These are phyloP conservation scores for Condylostylus longicornis DNA, from an alignment of 1,140 invertebrate genomes.

Conservation along the genomic window DNA sequence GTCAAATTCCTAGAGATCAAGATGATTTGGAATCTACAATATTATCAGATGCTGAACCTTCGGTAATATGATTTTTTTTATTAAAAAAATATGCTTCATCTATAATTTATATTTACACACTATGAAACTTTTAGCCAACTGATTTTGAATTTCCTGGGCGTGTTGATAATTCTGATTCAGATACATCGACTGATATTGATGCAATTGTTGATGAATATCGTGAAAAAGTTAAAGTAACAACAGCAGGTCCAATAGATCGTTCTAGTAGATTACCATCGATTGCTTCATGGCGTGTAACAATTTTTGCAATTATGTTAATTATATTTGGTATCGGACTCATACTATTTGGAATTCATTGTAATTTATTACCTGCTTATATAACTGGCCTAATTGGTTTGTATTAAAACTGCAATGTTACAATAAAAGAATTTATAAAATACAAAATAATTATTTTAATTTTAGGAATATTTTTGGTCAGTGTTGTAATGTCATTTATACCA, in stretches of 20 bases:
- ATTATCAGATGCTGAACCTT: constrained; percentile 22
- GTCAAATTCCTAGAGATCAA: constrained; percentile 16
- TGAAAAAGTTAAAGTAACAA: constrained; percentile 30
- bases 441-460: neutral
- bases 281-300: constrained; percentile 24
- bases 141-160: constrained; percentile 30
- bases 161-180: constrained; percentile 27
- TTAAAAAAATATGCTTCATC: neutral
- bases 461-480: constrained; percentile 18
- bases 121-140: constrained; percentile 20
- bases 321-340: constrained; percentile 20
- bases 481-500: constrained; percentile 28
- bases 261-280: constrained; percentile 22
- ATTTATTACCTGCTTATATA: constrained; percentile 21
- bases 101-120: neutral
- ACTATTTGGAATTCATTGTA: constrained; percentile 16
- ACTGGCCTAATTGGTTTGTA: constrained; percentile 17
- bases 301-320: constrained; percentile 22
- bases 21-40: constrained; percentile 27
- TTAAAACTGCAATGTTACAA: neutral
- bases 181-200: constrained; percentile 31
- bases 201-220: constrained; percentile 31
- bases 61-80: constrained; percentile 10
- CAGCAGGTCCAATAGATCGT: constrained; percentile 26
- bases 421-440: neutral